These are phyloP conservation scores for Pristionchus pacificus DNA, from an alignment of 1,140 invertebrate genomes.

Conservation along the genomic window DNA sequence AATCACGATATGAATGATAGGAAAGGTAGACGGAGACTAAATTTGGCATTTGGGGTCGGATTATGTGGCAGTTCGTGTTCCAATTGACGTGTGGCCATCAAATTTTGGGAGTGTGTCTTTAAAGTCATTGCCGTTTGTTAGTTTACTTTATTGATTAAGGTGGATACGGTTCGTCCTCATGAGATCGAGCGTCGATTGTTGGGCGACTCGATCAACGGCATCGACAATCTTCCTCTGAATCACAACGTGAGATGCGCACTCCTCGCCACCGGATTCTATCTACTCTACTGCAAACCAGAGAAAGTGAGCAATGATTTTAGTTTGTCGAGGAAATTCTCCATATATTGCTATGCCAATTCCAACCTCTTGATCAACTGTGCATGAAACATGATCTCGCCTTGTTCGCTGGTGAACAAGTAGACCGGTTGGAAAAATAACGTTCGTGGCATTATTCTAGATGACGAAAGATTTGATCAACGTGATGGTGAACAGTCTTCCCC, in stretches of 20 bases:
- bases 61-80: not conserved
- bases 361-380: too few relatives aligned
- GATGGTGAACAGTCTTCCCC: slow-evolving; percentile 36
- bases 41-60: too few relatives aligned
- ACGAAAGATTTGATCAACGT: slow-evolving; percentile 38
- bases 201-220: slow-evolving; percentile 31
- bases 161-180: slow-evolving; percentile 11
- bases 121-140: too few relatives aligned
- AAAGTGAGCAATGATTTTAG: slow-evolving; percentile 18
- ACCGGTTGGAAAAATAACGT: too few relatives aligned
- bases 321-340: not conserved
- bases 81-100: not conserved
- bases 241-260: slow-evolving; percentile 54
- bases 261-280: slow-evolving; percentile 45
- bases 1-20: too few relatives aligned
- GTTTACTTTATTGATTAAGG: too few relatives aligned
- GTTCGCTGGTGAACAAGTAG: too few relatives aligned
- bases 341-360: slow-evolving; percentile 10
- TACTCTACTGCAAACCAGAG: slow-evolving; percentile 45
- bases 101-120: not conserved
- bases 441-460: slow-evolving; percentile 37
- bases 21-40: too few relatives aligned
- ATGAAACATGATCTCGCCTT: too few relatives aligned
- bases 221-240: slow-evolving; percentile 55
- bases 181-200: slow-evolving; percentile 43